These are phyloP conservation scores for Microcebus tavaratra DNA, from an alignment of 2,113 vertebrate genomes.

Conservation along the genomic window DNA sequence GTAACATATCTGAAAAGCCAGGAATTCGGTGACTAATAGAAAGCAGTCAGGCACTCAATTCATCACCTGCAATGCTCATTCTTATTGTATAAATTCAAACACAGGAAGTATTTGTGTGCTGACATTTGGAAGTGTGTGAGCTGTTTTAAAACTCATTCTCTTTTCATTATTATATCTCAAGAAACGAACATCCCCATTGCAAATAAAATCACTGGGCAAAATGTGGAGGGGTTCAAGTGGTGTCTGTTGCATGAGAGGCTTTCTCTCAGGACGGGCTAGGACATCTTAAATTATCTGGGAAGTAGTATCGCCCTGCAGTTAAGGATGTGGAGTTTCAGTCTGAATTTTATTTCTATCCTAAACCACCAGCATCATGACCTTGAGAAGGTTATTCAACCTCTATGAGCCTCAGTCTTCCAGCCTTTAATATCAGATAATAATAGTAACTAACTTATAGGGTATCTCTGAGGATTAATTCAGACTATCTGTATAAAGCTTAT, in stretches of 20 bases:
- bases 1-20: constrained; percentile 67
- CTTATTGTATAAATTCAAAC: constrained; percentile 58
- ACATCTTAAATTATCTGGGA: neutral
- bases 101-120: constrained; percentile 59
- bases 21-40: constrained; percentile 56
- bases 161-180: constrained; percentile 67
- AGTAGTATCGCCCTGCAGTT: neutral
- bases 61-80: constrained; percentile 63
- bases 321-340: neutral
- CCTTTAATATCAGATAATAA: neutral
- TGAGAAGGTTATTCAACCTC: neutral
- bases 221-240: neutral
- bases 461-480: neutral
- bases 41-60: constrained; percentile 63
- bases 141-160: constrained; percentile 19
- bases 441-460: neutral
- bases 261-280: neutral
- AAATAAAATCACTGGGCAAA: constrained; percentile 45
- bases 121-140: constrained; percentile 53
- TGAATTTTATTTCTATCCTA: neutral
- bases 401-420: neutral
- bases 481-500: neutral
- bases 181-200: constrained; percentile 21
- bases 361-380: neutral
- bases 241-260: neutral